phyloP scores from a whole-genome alignment of 2,888 invertebrate genomes.

The Elysia crispata region DNA sequence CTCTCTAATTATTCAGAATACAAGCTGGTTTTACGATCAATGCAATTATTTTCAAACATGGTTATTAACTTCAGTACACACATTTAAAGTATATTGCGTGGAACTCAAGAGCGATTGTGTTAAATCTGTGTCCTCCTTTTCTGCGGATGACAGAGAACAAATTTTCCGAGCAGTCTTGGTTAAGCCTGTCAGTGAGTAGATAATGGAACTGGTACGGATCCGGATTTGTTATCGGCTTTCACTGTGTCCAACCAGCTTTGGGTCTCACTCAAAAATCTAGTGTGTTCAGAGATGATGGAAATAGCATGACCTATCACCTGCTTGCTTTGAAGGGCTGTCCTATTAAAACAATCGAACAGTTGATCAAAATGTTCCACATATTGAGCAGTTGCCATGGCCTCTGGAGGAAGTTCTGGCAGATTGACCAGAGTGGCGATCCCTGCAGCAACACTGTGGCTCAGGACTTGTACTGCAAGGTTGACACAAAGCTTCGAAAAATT shows the following conservation, averaged over 20 bases:
- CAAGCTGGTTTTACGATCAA: too few relatives aligned
- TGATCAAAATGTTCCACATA: not conserved
- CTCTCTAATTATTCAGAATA: too few relatives aligned
- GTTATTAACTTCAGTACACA: too few relatives aligned
- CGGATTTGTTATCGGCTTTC: not conserved
- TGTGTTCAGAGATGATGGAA: not conserved
- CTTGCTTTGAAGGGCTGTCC: not conserved
- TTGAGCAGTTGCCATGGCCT: not conserved
- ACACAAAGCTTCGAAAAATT: not conserved
- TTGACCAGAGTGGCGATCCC: not conserved
- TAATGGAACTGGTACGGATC: too few relatives aligned
- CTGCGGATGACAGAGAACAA: not conserved
- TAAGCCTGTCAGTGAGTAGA: too few relatives aligned
- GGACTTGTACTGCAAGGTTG: not conserved
- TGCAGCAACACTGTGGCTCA: not conserved
- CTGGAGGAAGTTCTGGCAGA: not conserved
- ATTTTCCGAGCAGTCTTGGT: constrained; percentile 19
- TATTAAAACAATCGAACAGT: too few relatives aligned
- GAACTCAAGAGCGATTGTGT: not conserved
- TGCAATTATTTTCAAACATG: too few relatives aligned
- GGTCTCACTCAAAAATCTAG: not conserved
- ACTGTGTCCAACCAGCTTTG: not conserved
- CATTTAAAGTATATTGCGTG: too few relatives aligned
- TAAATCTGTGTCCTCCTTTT: not conserved
- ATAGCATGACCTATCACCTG: not conserved